These are phyloP conservation scores for Leptopilina myrica DNA, from an alignment of 2,888 invertebrate species.

Conservation along the genomic window DNA sequence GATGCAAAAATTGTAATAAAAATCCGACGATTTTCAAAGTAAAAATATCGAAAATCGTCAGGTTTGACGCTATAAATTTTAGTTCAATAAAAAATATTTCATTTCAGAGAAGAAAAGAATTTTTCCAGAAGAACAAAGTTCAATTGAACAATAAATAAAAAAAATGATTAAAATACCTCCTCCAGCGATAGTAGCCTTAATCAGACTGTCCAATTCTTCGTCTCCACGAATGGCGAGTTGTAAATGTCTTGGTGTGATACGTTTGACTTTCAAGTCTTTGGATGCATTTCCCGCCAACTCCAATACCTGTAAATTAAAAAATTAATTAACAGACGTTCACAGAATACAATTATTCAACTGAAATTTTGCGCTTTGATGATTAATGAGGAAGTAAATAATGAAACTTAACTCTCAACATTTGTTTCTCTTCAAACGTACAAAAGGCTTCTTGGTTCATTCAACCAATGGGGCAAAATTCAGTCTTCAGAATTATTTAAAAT, in stretches of 20 bases:
- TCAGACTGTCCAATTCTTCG: slow-evolving; percentile 99
- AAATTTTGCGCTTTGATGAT: background rate
- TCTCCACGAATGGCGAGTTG: slow-evolving; percentile 99
- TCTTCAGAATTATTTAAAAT: too few species aligned
- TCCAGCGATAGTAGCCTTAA: slow-evolving; percentile 99
- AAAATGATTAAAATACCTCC: slow-evolving; percentile 84
- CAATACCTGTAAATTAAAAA: slow-evolving; percentile 84
- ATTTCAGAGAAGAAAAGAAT: too few species aligned
- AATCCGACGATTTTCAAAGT: too few species aligned
- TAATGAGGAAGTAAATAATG: background rate
- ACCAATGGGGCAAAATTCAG: too few species aligned
- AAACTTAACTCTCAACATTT: background rate
- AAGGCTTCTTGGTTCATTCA: background rate
- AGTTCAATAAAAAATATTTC: too few species aligned
- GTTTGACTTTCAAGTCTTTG: slow-evolving; percentile 99
- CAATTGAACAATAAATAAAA: background rate
- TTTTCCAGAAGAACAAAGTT: too few species aligned
- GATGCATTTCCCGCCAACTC: slow-evolving; percentile 99
- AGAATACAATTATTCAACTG: background rate
- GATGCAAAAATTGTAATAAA: too few species aligned
- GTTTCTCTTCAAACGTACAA: background rate
- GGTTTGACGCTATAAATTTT: too few species aligned
- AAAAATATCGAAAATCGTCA: too few species aligned
- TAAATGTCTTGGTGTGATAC: slow-evolving; percentile 99
- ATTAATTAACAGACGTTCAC: background rate